Base-by-base conservation (phyloP, 2,797 vertebrate genomes). In the Pipistrellus nathusii region DNA sequence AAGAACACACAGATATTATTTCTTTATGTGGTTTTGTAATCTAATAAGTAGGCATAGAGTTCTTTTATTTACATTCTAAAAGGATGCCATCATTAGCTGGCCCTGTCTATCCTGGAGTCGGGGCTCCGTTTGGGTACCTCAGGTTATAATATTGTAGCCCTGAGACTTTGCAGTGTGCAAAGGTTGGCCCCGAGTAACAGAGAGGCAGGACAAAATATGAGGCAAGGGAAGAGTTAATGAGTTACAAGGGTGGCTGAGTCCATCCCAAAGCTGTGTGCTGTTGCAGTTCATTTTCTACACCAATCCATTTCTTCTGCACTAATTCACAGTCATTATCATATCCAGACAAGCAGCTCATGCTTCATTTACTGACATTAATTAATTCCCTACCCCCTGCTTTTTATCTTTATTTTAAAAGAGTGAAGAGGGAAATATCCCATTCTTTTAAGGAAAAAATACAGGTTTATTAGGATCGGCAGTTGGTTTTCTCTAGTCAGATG, bases 331-430 rank as follows among this genome's bases (percentile, higher is more conserved):
- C 94, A 97, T 97, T 98, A 97, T 95, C 97, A 88, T 93, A 93
- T 97, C 95, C 93, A 80, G 97, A 97, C 95, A 97, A 96, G 96
- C 77, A 96, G 94, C 89, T 92, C 96, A 98, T 98, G 98, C 97
- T 98, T 98, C 97, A 98, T 97, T 98, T 98, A 95, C 97, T 97
- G 93, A 96, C 90, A 92, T 97, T 97, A 98, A 98, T 98, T 98
- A 98, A 98, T 96, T 97, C 95, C 95, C 93, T 76, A 95, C 91
- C 53, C 92, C 69, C 96, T 48, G 68, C 68, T 25, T 95, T 98
- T 96, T 86, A 95, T 96, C 96, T 97, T 97, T 96, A 96, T 95
- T 96, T 97, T 97, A 96, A 96, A 98, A 97, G 97, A 97, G 93
- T 32, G 88, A 96, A 75, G 93, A 59, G 88, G 92, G 95, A 89